Evolutionary conservation across 2,797 vertebrate genomes (phyloP).

Genomic region (Calcarius lapponicus): DNA sequence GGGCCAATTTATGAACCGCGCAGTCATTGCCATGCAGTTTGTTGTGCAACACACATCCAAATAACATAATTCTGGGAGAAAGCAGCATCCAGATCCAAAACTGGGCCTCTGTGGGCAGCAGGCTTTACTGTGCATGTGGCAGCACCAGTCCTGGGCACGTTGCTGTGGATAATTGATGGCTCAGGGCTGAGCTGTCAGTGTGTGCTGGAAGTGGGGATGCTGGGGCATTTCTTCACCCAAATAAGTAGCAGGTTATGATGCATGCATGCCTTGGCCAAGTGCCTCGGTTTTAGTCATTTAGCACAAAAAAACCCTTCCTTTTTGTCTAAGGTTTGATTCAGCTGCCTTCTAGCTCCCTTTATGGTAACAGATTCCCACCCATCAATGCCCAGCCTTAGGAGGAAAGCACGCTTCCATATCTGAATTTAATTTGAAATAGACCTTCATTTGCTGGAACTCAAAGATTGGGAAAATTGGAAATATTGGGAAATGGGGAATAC

Average conservation of each 20-base stretch:
- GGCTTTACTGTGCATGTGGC: background rate
- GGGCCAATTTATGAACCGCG: background rate
- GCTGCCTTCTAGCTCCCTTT: background rate
- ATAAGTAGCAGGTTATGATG: background rate
- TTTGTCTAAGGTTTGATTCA: background rate
- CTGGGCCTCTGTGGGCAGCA: background rate
- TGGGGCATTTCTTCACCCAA: background rate
- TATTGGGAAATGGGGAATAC: background rate
- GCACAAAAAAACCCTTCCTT: background rate
- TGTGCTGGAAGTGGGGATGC: background rate
- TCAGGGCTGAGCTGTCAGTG: background rate
- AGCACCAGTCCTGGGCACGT: background rate
- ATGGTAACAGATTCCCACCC: background rate
- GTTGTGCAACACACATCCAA: background rate
- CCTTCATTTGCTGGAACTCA: background rate
- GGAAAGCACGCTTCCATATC: fast-evolving
- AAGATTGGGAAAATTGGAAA: background rate
- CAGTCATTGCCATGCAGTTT: background rate
- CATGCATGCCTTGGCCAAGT: background rate
- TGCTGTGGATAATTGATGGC: background rate
- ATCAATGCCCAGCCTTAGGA: background rate
- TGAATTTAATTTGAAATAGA: background rate
- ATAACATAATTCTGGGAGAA: background rate
- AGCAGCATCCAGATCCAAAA: background rate
- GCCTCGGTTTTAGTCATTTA: background rate